Evolutionary conservation across 2,888 invertebrate genomes (phyloP), one percentile per base, ranked within the genome.

Genomic region (Cosmorhoe ocellata): DNA sequence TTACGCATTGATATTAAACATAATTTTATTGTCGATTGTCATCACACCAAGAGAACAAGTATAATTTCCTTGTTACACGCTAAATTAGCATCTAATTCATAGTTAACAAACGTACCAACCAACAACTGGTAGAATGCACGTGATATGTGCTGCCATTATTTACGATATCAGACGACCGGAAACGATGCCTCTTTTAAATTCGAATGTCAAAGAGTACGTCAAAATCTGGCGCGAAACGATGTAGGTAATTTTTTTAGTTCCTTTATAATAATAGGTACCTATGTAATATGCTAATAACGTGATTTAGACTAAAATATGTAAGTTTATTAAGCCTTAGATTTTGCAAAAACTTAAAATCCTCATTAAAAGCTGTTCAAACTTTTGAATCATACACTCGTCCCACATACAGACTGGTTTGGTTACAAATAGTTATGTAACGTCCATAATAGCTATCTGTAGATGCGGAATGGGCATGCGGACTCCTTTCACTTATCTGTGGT

Each of bases 401-500:
- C 53, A 65, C 61, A 56, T 61, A 45, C 37, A 54, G 58, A 61
- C 63, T 44, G 53, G 63, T 65, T 60, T 46, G 56, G 55, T 61
- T 61, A 58, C 59, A 56, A 61, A 56, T 58, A 59, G 52, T 75
- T 76, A 73, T 68, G 73, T 69, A 74, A 75, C 43, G 40, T 53
- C 51, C 66, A 67, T 70, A 66, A 72, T 57, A 56, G 51, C 66
- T 61, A 51, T 59, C 66, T 59, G 54, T 50, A 42, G 48, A 56
- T 48, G 42, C 59, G 45, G 45, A 52, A 56, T 49, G 50, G 54
- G 64, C 61, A 63, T 64, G 59, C 61, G 62, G 55, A 63, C 68
- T 73, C 76, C 77, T 77, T 77, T 77, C 77, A 76, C 76, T 76
- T 68, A 60, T 61, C 71, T 73, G 52, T 66, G 72, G 69, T 71